Evolutionary conservation across 2,113 vertebrate species (phyloP).

Genomic region (Toxostoma redivivum): DNA sequence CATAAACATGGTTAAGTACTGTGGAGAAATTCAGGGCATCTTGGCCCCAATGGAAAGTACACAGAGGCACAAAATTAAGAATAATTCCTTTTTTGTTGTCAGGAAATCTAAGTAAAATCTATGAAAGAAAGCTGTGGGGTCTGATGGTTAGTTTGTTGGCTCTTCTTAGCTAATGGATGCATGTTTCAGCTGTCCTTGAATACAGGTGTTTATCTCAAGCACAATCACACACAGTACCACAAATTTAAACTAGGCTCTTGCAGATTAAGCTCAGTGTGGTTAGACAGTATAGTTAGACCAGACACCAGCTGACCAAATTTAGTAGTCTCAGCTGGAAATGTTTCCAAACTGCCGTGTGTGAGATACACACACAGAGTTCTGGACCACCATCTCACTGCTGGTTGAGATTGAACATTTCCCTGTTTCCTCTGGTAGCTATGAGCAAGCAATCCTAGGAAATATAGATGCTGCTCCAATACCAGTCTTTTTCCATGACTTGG

Average conservation of each 20-base stretch:
- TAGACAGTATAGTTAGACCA: background rate
- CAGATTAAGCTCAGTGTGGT: background rate
- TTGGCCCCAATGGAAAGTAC: background rate
- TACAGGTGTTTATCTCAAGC: background rate
- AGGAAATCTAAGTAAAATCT: background rate
- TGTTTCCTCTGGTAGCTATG: background rate
- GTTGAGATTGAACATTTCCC: background rate
- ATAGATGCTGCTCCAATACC: background rate
- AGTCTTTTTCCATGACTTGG: background rate
- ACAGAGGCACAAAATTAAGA: background rate
- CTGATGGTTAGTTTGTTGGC: background rate
- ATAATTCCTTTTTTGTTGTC: background rate
- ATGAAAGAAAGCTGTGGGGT: background rate
- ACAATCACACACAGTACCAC: background rate
- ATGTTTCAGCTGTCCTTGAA: background rate
- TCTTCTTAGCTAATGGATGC: background rate
- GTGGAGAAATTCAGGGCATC: background rate
- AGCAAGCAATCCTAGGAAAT: background rate
- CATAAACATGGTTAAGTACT: background rate
- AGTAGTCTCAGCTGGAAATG: background rate
- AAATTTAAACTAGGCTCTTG: background rate
- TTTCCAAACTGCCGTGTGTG: background rate
- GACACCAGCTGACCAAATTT: background rate
- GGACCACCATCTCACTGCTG: background rate
- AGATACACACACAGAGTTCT: background rate